These are phyloP conservation scores for Tetraodon nigroviridis DNA, from an alignment of 2,113 vertebrate genomes.

Conservation along the genomic window DNA sequence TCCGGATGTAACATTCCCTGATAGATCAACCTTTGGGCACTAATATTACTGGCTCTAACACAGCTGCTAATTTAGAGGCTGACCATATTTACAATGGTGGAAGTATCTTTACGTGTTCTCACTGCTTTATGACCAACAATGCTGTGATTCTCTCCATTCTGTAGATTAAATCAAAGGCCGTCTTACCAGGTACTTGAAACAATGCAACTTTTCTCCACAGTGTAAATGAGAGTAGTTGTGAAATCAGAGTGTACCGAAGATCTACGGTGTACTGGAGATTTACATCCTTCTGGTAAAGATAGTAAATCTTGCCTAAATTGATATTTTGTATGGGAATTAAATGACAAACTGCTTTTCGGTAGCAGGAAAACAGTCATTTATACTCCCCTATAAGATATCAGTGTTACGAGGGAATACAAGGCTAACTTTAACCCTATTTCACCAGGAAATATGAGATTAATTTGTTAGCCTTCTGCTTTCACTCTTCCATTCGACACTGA, in stretches of 20 bases:
- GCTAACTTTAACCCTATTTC: conserved; percentile 69
- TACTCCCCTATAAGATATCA: conserved; percentile 64
- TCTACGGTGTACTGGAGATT: conserved; percentile 40
- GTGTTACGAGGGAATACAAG: conserved; percentile 54
- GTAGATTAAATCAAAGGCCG: conserved; percentile 60
- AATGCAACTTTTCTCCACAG: conserved; percentile 62
- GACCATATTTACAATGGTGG: too few relatives aligned
- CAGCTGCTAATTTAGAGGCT: too few relatives aligned
- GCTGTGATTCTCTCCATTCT: conserved; percentile 66
- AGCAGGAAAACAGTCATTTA: conserved; percentile 21
- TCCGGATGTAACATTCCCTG: conserved; percentile 17
- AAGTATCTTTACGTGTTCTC: too few relatives aligned
- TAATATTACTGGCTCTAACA: too few relatives aligned
- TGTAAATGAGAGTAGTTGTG: conserved; percentile 70
- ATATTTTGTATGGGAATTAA: conserved; percentile 60
- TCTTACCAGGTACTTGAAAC: conserved; percentile 35
- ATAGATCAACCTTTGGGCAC: neutral
- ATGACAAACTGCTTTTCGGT: conserved; percentile 8
- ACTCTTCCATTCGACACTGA: conserved; percentile 73
- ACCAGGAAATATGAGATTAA: conserved; percentile 69
- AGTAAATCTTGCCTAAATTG: conserved; percentile 45
- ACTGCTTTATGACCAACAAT: neutral
- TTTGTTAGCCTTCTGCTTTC: conserved; percentile 71
- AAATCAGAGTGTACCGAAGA: conserved; percentile 68
- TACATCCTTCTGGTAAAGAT: conserved; percentile 55